Conservation (phyloP, 2,888 invertebrate species). For the Pheosia gnoma region DNA sequence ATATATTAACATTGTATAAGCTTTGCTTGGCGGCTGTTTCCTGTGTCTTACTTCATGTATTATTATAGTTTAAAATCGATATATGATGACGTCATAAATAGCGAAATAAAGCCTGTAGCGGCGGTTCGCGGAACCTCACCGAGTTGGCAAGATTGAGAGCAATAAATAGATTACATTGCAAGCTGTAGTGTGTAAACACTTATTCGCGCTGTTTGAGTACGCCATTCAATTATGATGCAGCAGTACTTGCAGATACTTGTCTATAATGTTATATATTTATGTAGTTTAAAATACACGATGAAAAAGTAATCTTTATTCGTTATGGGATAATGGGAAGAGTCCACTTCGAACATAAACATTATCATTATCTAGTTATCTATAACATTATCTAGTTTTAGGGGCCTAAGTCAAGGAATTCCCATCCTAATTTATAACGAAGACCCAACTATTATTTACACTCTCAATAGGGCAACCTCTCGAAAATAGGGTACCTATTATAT, state of each 20-base stretch:
- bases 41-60: neutral
- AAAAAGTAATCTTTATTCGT: no score
- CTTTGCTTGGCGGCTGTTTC: conserved; percentile 1
- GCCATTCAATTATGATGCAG: neutral
- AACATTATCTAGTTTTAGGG: no score
- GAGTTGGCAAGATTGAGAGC: conserved; percentile 1
- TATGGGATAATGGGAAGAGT: no score
- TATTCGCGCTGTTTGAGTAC: neutral
- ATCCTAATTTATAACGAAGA: no score
- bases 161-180: conserved; percentile 3
- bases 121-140: neutral
- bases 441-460: no score
- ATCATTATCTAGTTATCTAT: no score
- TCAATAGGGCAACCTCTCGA: no score
- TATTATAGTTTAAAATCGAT: conserved; percentile 1
- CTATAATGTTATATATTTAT: no score
- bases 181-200: neutral
- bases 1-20: neutral
- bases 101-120: neutral
- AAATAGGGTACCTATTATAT: neutral
- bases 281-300: no score
- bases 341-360: no score
- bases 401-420: no score
- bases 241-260: no score
- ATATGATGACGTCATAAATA: neutral